These are phyloP conservation scores for Drosophila sucinea DNA, from an alignment of 1,140 invertebrate genomes.

Conservation along the genomic window DNA sequence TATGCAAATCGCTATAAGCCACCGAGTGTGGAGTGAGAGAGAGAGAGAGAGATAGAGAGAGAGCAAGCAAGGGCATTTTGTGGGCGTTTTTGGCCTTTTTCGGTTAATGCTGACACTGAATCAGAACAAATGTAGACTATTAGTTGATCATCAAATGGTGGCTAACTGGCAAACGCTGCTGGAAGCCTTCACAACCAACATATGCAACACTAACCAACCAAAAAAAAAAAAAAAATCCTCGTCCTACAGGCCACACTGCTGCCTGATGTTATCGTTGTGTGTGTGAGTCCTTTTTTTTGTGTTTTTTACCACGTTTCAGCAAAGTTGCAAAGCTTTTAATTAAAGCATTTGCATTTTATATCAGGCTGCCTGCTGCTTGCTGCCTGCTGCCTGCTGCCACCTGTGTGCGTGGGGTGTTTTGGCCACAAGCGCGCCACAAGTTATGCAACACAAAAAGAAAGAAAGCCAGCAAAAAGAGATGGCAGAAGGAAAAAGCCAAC, in stretches of 20 bases:
- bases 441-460: conserved; percentile 68
- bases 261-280: conserved; percentile 1
- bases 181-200: conserved; percentile 6
- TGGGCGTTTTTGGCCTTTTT: neutral
- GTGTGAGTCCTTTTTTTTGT: neutral
- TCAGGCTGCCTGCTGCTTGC: conserved; percentile 35
- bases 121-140: conserved; percentile 2
- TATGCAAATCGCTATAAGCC: conserved; percentile 64
- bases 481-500: conserved; percentile 1
- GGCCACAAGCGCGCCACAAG: conserved; percentile 68
- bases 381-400: conserved; percentile 25
- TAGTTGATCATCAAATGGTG: neutral
- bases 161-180: neutral
- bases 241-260: neutral
- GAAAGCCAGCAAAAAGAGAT: conserved; percentile 6
- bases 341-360: conserved; percentile 80
- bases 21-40: neutral
- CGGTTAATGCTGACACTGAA: conserved; percentile 1
- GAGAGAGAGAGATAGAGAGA: conserved; percentile 4
- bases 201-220: conserved; percentile 2
- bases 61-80: conserved; percentile 39
- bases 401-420: conserved; percentile 58
- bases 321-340: conserved; percentile 77
- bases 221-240: neutral
- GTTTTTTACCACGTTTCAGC: conserved; percentile 50